Evolutionary conservation across 2,113 vertebrate genomes (phyloP).

Genomic region (Lepisosteus oculatus): DNA sequence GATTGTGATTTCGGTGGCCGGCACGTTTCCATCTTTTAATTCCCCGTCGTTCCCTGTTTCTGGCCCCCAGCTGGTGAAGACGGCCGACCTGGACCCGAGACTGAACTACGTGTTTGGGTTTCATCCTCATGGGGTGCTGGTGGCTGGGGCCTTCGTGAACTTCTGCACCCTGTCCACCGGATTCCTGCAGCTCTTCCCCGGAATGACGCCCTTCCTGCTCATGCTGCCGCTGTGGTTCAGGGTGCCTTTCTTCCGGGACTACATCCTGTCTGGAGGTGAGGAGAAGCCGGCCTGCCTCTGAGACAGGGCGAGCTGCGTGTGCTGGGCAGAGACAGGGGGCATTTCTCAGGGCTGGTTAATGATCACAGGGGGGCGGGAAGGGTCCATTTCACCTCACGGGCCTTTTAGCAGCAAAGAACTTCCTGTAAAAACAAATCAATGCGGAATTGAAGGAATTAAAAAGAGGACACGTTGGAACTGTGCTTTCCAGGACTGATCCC

Average conservation of each 20-base stretch:
- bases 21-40: too few species aligned
- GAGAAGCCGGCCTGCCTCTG: background rate
- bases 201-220: constrained; percentile 74
- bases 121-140: constrained; percentile 87
- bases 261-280: constrained; percentile 81
- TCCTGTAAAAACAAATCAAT: too few species aligned
- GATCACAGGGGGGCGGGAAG: too few species aligned
- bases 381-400: too few species aligned
- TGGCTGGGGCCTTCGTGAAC: constrained; percentile 78
- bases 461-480: background rate
- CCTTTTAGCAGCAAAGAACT: too few species aligned
- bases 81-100: constrained; percentile 75
- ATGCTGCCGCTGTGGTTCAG: constrained; percentile 88
- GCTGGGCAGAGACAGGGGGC: too few species aligned
- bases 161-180: constrained; percentile 80
- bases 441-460: too few species aligned
- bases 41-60: too few species aligned
- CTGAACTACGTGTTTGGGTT: constrained; percentile 86
- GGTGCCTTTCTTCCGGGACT: constrained; percentile 84
- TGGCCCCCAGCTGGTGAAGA: constrained; percentile 80
- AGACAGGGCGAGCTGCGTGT: too few species aligned
- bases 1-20: too few species aligned
- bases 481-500: constrained; percentile 74
- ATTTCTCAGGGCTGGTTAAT: too few species aligned
- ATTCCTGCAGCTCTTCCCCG: constrained; percentile 74